phyloP scores from a whole-genome alignment of 2,797 vertebrate genomes.

The Phataginus tricuspis region DNA sequence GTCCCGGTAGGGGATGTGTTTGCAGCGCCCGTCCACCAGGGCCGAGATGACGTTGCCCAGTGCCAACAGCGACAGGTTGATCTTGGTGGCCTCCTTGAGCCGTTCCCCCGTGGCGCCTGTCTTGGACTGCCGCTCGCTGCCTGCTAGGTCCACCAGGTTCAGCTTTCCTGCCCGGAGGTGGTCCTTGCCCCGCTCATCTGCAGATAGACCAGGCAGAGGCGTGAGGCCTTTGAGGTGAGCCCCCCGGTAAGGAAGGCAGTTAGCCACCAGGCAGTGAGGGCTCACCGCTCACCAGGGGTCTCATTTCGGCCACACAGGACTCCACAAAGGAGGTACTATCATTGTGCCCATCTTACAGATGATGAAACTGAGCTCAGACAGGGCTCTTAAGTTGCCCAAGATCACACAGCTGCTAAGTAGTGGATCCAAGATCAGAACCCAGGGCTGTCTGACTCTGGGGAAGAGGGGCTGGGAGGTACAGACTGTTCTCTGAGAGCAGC shows the following conservation, averaged over 20 bases:
- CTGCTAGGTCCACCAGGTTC: slow-evolving; percentile 94
- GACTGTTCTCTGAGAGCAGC: neutral
- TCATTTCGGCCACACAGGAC: neutral
- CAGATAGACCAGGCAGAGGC: neutral
- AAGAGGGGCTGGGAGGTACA: neutral
- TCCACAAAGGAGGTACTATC: neutral
- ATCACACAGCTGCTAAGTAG: neutral
- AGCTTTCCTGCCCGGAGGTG: slow-evolving; percentile 93
- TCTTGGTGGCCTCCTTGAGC: slow-evolving; percentile 94
- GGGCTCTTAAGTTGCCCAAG: neutral
- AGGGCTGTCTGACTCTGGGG: neutral
- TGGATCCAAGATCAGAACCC: neutral
- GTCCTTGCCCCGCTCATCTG: slow-evolving; percentile 88
- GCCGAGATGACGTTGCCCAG: slow-evolving; percentile 95
- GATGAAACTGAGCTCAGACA: neutral
- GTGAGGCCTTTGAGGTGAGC: neutral
- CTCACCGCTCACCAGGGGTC: neutral
- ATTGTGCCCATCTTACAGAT: neutral
- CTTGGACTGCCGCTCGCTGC: slow-evolving; percentile 96
- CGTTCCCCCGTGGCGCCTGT: slow-evolving; percentile 92
- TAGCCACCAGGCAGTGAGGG: fast-evolving
- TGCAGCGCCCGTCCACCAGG: slow-evolving; percentile 91
- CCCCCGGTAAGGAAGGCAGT: fast-evolving
- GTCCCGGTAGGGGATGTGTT: slow-evolving; percentile 93
- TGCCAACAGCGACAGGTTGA: slow-evolving; percentile 94